Base-by-base conservation (phyloP, 1,140 invertebrate species). In the Drosophila murphyi region DNA sequence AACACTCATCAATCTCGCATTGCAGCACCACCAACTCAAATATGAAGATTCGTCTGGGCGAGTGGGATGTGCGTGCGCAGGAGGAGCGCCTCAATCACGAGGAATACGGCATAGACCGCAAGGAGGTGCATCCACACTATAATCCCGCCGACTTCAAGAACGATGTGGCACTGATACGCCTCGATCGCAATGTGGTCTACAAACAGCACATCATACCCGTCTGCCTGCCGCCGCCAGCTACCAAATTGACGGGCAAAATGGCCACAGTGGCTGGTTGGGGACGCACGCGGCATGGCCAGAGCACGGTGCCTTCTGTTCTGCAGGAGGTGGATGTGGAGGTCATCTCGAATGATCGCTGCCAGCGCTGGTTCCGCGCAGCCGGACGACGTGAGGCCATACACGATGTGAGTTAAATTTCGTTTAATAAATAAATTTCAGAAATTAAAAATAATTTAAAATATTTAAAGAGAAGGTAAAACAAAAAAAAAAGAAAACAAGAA, bases 251-350 rank as follows among this genome's bases (percentile, higher is more conserved):
- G 0, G 97, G 97, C 95, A 92, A 96, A 83, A 96, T 95, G 85
- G 97, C 96, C 7, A 98, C 97, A 0, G 97, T 98, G 0, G 97
- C 97, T 0, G 97, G 97, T 12, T 98, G 97, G 97, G 97, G 97
- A 7, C 92, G 97, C 50, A 97, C 97, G 1, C 93, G 96, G 74
- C 97, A 98, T 85, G 97, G 97, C 62, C 95, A 96, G 90, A 96
- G 95, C 73, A 96, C 96, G 0, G 96, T 96, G n/a, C 96, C 96
- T 10, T 95, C 95, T 1, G 94, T 96, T 35, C 92, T 96, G 68
- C 95, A 96, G 93, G 95, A 95, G 88, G 95, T 97, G 1, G 95
- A 96, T 68, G 96, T 98, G 0, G 95, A 98, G 93, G 96, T 98
- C n/a, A 97, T 98, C 68, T 96, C 97, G 2, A 98, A 98, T 85